Evolutionary conservation across 2,797 vertebrate genomes (phyloP), one percentile per base, ranked within the genome.

Genomic region (Loris lydekkerianus): DNA sequence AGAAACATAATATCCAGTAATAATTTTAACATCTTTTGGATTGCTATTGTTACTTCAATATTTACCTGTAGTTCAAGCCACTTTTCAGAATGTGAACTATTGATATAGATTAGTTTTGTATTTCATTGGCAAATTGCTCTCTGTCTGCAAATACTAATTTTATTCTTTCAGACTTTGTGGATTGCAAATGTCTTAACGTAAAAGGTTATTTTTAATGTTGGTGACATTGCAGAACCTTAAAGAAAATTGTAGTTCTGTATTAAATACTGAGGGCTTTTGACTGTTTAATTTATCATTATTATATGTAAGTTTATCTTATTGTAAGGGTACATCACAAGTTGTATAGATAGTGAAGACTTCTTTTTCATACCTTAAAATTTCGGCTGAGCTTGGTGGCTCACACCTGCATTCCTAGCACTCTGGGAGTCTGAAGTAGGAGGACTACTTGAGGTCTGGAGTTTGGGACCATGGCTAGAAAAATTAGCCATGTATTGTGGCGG

Each of bases 341-440:
- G 40, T 77, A 83, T 25, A 82, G 77, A 69, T 89, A 25, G 14
- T 93, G 80, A 60, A 65, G 77, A 90, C 2, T 86, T 65, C 31
- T 77, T 91, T 92, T 95, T 49, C 10, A 43, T 83, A 67, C 27
- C 20, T 92, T 91, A 91, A 86, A 94, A 91, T 95, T 72, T 61
- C 88, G 53, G 65, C 17, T 67, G 31, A n/a, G 65, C 65, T n/a
- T 8, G 1, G 65, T n/a, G 65, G 15, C 31, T n/a, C 18, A 67
- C 18, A 3, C 65, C 17, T 34, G 18, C n/a, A 67, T 17, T 18
- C 31, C 65, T 67, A 67, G 31, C 31, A 67, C 65, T n/a, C n/a
- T 67, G 65, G 65, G 65, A 67, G 31, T 15, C 31, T 20, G 17
- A 67, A n/a, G 31, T n/a, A 34, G 17, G 65, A 67, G 18, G 7